These are phyloP conservation scores for Dioctria linearis DNA, from an alignment of 2,888 invertebrate genomes.

Conservation along the genomic window DNA sequence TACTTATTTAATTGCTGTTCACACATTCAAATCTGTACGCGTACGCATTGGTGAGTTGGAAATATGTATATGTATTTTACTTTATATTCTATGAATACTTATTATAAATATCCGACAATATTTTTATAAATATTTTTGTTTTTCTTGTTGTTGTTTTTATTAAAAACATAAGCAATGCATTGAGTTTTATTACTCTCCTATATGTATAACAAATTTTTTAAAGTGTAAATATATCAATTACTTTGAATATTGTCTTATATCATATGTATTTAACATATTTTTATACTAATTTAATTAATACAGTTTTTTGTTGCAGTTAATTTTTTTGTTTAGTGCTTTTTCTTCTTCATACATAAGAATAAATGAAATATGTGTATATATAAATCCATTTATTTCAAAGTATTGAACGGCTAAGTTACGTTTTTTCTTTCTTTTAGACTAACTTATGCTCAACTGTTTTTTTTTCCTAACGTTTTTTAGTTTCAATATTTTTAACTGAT, in stretches of 20 bases:
- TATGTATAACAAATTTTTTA: constrained; percentile 40
- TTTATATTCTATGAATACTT: background rate
- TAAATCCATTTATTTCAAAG: background rate
- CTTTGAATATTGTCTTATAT: constrained; percentile 48
- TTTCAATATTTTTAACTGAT: constrained; percentile 70
- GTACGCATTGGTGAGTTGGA: constrained; percentile 3
- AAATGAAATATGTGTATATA: constrained; percentile 19
- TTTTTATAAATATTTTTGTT: constrained; percentile 16
- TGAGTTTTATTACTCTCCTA: constrained; percentile 5
- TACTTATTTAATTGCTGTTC: background rate
- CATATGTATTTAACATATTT: constrained; percentile 46
- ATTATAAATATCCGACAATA: constrained; percentile 30
- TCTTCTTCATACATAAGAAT: background rate
- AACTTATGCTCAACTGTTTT: background rate
- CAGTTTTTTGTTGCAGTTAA: background rate
- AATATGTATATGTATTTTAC: background rate
- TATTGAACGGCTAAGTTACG: background rate
- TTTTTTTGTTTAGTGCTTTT: constrained; percentile 20
- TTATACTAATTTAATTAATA: too few species aligned
- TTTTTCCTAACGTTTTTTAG: constrained; percentile 66
- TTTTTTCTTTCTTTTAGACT: background rate
- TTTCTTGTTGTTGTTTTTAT: background rate
- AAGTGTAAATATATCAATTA: constrained; percentile 45
- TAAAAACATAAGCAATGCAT: constrained; percentile 45
- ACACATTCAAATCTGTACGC: background rate